phyloP scores from a whole-genome alignment of 2,113 vertebrate species.

The Marmota flaviventris region DNA sequence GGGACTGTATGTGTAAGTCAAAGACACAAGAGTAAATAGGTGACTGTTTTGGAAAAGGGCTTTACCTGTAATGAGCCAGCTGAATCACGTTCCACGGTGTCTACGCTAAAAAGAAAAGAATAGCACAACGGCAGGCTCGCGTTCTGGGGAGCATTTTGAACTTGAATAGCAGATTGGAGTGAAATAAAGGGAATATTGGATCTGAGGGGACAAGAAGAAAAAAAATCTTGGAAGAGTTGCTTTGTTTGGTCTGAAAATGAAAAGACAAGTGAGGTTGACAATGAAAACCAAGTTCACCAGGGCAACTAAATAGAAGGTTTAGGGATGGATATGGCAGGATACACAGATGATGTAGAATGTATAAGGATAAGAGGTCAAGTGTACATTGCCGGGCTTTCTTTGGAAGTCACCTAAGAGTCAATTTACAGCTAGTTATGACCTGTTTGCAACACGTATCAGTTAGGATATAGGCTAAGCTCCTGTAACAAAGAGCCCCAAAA shows the following conservation, averaged over 20 bases:
- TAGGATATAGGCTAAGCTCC: background rate
- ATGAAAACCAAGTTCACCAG: background rate
- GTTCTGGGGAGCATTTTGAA: background rate
- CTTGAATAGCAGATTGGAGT: background rate
- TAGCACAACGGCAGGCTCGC: background rate
- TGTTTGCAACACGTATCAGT: background rate
- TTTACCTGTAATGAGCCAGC: background rate
- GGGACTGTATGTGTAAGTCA: background rate
- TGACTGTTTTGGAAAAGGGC: background rate
- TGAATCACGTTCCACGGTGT: background rate
- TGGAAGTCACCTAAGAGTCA: background rate
- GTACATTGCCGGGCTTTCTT: background rate
- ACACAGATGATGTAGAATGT: background rate
- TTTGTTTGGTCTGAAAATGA: background rate
- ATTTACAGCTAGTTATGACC: background rate
- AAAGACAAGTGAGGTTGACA: background rate
- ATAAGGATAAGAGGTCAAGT: background rate
- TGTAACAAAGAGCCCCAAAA: background rate
- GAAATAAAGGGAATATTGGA: constrained; percentile 1
- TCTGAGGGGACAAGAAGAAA: background rate
- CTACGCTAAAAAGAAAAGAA: background rate
- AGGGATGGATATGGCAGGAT: background rate
- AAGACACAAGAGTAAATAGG: background rate
- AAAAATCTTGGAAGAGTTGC: background rate
- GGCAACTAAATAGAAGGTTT: background rate